These are phyloP conservation scores for Caenorhabditis sp. DNA, from an alignment of 2,888 invertebrate genomes.

Conservation along the genomic window DNA sequence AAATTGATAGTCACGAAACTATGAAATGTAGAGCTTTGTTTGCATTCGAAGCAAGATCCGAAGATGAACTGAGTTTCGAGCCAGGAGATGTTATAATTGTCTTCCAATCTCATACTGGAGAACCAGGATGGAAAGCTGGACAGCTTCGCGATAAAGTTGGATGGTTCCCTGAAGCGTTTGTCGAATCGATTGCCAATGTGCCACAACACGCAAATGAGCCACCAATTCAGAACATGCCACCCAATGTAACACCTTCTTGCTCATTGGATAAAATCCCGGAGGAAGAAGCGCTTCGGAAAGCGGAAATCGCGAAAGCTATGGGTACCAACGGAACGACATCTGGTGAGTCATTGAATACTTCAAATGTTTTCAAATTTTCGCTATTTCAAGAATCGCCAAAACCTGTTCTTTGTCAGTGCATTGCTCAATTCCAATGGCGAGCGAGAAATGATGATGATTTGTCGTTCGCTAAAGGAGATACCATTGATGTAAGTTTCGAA, in stretches of 20 bases:
- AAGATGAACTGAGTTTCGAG: conserved; percentile 73
- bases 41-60: conserved; percentile 89
- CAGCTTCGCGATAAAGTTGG: conserved; percentile 81
- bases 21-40: conserved; percentile 87
- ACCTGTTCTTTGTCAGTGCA: conserved; percentile 40
- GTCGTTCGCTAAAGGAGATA: conserved; percentile 77
- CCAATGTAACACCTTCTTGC: conserved; percentile 53
- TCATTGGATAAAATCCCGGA: conserved; percentile 54
- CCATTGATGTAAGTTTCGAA: conserved; percentile 71
- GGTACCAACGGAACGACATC: not conserved
- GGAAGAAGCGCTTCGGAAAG: conserved; percentile 31
- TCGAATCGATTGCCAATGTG: conserved; percentile 68
- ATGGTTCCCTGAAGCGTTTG: conserved; percentile 73
- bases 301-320: conserved; percentile 26
- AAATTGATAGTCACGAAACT: conserved; percentile 70
- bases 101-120: conserved; percentile 81
- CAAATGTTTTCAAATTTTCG: too few relatives aligned
- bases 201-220: conserved; percentile 23
- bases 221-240: conserved; percentile 58
- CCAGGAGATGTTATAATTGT: conserved; percentile 86
- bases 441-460: conserved; percentile 77
- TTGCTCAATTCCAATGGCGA: conserved; percentile 75
- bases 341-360: not conserved
- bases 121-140: conserved; percentile 97
- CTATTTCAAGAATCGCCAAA: not conserved